Evolutionary conservation across 2,888 invertebrate genomes (phyloP), one percentile per base, ranked within the genome.

Genomic region (Brachynemurus nebulosus): DNA sequence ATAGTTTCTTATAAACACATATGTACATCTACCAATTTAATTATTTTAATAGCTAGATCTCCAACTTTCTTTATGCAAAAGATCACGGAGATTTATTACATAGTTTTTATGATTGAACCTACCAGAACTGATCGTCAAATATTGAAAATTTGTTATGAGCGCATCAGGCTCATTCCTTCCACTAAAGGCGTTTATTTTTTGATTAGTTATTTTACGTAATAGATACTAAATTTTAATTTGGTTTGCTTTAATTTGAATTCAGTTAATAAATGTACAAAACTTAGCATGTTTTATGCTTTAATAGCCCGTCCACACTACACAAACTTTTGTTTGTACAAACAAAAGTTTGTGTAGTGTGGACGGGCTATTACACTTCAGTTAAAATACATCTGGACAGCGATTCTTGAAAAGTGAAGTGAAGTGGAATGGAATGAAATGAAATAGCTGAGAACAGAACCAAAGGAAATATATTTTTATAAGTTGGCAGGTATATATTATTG

Each of bases 121-220:
- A 23, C 6, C 23, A 23, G 9, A 23, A 23, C 9, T 23, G 23
- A 23, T 23, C n/a, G 23, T 9, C 23, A 23, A 23, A 23, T 23
- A 9, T 6, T 23, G 23, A 23, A 23, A 23, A 23, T 23, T 23
- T 23, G 9, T 23, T 23, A 23, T 23, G 6, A 9, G 9, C 6
- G 23, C 23, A 23, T 23, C 23, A 23, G 9, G 23, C 9, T 23
- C 23, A 23, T 23, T 23, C 23, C 23, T 51, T 48, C 41, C 49
- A 51, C 45, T 50, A 50, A 51, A 51, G 49, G 43, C 42, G 51
- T 51, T 49, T 39, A 51, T 45, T 48, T 51, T 40, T 49, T 48
- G 38, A 34, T 48, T 44, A 46, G 37, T 44, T 42, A 47, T 47
- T 48, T 48, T 42, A 48, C 47, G 45, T 40, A 37, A 46, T 34